Base-by-base conservation (phyloP, 2,113 vertebrate species). In the Azemiops feae region DNA sequence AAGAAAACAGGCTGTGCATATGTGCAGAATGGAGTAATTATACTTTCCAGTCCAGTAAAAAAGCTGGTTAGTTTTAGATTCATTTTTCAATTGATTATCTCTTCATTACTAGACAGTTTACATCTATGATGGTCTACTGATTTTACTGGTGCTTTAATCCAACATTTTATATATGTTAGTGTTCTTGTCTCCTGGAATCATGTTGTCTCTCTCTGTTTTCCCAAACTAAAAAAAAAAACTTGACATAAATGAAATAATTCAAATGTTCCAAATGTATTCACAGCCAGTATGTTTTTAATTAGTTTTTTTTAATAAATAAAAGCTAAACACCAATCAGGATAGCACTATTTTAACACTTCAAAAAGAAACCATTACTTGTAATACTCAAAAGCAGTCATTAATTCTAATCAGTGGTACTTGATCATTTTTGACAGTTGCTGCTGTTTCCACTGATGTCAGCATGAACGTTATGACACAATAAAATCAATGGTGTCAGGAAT, bases 361-460 rank as follows among this genome's bases (percentile, higher is more conserved):
- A 57, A 87, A 20, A 16, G 14, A 55, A 92, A 57, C 0, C 0
- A 93, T 96, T 95, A 74, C 8, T 94, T 87, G 81, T 93, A 93
- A 92, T 89, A 54, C 85, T 92, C 90, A 92, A 88, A 95, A 95
- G 94, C 93, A 87, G 69, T 74, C 64, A 50, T 95, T 94, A 95
- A 81, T 93, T 27, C 85, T 92, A 18, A 95, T 93, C 92, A 94
- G 52, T 94, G 55, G 92, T 87, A 91, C 88, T 90, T 89, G 94
- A 94, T 95, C 60, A 94, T 93, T 96, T 95, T 95, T 88, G 95
- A 93, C 90, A 96, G 93, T 93, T 89, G 87, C 92, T 94, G 95
- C 88, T 90, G 58, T 94, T 94, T 86, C 91, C 74, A 94, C 0
- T 2, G 90, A 95, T 93, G 94, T 96, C 90, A 96, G 88, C 69